These are phyloP conservation scores for Melipona quadrifasciata DNA, from an alignment of 1,140 invertebrate species.

Conservation along the genomic window DNA sequence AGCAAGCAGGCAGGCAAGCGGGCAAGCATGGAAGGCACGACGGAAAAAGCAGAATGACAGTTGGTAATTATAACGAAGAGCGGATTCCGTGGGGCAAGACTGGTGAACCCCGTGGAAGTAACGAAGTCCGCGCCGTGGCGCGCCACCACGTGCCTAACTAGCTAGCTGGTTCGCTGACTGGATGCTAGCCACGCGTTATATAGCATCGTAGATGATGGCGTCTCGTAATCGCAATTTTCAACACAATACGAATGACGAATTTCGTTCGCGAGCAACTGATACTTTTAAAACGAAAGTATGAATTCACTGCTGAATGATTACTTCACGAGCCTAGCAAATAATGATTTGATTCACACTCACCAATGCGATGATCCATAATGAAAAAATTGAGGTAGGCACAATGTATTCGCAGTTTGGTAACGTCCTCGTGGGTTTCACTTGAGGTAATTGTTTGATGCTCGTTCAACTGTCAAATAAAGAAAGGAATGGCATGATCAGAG, in stretches of 20 bases:
- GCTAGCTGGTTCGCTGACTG: constrained; percentile 45
- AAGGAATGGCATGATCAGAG: not conserved
- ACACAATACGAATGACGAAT: not conserved
- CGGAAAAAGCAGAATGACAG: constrained; percentile 57
- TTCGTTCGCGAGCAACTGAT: not conserved
- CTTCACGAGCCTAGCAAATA: not conserved
- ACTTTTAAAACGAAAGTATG: not conserved
- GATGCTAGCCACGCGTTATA: constrained; percentile 45
- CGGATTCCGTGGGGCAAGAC: constrained; percentile 54
- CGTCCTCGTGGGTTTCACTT: constrained; percentile 12
- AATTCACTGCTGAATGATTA: too few relatives aligned
- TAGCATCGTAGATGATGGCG: constrained; percentile 53
- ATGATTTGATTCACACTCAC: constrained; percentile 40
- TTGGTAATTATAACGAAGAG: constrained; percentile 52
- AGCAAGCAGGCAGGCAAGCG: not conserved
- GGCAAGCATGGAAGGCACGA: constrained; percentile 27
- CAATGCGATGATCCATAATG: constrained; percentile 60
- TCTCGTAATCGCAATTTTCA: constrained; percentile 46
- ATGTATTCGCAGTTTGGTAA: constrained; percentile 45
- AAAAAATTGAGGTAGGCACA: constrained; percentile 36
- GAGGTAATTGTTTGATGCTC: constrained; percentile 46
- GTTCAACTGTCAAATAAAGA: constrained; percentile 58
- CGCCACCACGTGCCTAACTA: constrained; percentile 65
- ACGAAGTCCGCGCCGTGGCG: constrained; percentile 60
- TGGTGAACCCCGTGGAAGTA: constrained; percentile 64